Evolutionary conservation across 2,113 vertebrate species (phyloP), one percentile per base, ranked within the genome.

Genomic region (Varanus komodoensis): DNA sequence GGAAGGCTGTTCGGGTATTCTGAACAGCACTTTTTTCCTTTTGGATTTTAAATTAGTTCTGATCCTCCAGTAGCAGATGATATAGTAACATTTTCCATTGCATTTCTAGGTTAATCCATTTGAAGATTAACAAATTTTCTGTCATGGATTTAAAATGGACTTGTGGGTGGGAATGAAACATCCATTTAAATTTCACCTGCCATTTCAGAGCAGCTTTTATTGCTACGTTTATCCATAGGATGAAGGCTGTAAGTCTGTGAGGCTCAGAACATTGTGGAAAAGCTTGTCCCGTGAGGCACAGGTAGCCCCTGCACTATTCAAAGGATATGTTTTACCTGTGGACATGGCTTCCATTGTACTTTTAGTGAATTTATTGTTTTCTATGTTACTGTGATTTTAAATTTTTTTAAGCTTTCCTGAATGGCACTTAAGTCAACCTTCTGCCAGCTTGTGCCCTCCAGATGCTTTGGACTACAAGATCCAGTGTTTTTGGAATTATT

Each of bases 1-100:
- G 61, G 74, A 68, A 87, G 92, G 25, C 50, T 4, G 4, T 79
- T 68, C 71, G 8, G 87, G 32, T 69, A 48, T 87, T 90, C 87
- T 48, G 74, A 54, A 92, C 82, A 81, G 77, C 50, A 86, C 91
- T 92, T 92, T 87, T 15, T 90, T 94, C 61, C 78, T 6, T 89
- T 64, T 75, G 86, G n/a, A 32, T 84, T 95, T 82, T 90, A 83
- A 85, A 14, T 64, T 34, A 69, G 25, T 81, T 78, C 67, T 57
- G 57, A 50, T 48, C 92, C 84, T 71, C 54, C 85, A 64, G 2
- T 67, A 71, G 57, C 73, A 68, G 83, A 91, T 57, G 0, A 6
- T 75, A 44, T n/a, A 2, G 6, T 38, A 80, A 44, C 8, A 48
- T 50, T 2, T 50, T 2, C 38, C 38, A 25, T 74, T 68, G 82